These are phyloP conservation scores for Scleropages formosus DNA, from an alignment of 2,797 vertebrate species.

Conservation along the genomic window DNA sequence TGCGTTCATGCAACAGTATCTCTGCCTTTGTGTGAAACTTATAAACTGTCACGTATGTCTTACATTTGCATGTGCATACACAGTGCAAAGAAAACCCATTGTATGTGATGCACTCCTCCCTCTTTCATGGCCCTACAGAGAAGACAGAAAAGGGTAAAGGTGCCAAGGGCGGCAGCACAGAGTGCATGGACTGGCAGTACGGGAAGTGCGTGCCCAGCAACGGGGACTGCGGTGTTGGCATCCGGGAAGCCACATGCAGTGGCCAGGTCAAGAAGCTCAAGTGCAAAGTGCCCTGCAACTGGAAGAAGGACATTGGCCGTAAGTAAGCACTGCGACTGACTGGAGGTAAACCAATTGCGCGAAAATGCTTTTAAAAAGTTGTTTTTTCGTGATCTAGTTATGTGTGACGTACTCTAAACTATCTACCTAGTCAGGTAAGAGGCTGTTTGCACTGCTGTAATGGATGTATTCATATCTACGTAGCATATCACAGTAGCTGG, in stretches of 20 bases:
- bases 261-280: slow-evolving; percentile 75
- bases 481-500: too few relatives aligned
- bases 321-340: slow-evolving; percentile 39
- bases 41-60: too few relatives aligned
- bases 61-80: too few relatives aligned
- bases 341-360: not conserved
- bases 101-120: not conserved
- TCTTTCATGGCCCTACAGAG: slow-evolving; percentile 54
- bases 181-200: slow-evolving; percentile 80
- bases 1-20: not conserved
- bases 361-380: too few relatives aligned
- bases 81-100: not conserved
- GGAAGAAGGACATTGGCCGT: slow-evolving; percentile 96
- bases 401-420: too few relatives aligned
- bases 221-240: slow-evolving; percentile 85
- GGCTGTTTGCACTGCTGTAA: too few relatives aligned
- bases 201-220: slow-evolving; percentile 80
- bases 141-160: slow-evolving; percentile 73
- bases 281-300: slow-evolving; percentile 94
- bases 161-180: slow-evolving; percentile 52
- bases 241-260: slow-evolving; percentile 81
- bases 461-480: too few relatives aligned
- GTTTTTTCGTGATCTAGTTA: too few relatives aligned
- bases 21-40: too few relatives aligned
- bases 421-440: too few relatives aligned